phyloP scores from a whole-genome alignment of 92 coral and sea anemone genomes.

The Phenganax subtilis region DNA sequence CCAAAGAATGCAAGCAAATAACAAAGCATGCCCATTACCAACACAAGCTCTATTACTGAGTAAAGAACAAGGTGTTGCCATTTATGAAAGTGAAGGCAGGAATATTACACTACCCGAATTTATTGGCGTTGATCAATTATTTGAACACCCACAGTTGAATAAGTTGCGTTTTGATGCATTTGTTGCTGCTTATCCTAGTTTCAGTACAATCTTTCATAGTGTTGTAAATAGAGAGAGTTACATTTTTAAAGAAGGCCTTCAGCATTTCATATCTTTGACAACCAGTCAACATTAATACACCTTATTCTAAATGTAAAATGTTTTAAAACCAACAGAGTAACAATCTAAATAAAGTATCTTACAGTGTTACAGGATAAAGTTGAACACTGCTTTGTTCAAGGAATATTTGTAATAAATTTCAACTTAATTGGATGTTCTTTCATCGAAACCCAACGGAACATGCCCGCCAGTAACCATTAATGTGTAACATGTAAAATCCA shows the following conservation, averaged over 20 bases:
- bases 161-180: conserved; percentile 24
- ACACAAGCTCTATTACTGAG: conserved; percentile 16
- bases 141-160: conserved; percentile 16
- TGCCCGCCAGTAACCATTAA: background rate
- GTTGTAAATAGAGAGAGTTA: conserved; percentile 16
- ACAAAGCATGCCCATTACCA: background rate
- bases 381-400: conserved; percentile 15
- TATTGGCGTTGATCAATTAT: conserved; percentile 26
- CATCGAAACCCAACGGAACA: conserved; percentile 2
- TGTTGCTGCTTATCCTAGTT: conserved; percentile 15
- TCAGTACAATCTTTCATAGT: conserved; percentile 29
- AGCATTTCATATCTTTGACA: conserved; percentile 17
- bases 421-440: background rate
- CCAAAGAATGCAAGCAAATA: background rate
- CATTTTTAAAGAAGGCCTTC: conserved; percentile 27
- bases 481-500: background rate
- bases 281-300: conserved; percentile 5
- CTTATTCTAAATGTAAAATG: background rate
- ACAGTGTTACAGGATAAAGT: background rate
- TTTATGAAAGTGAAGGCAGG: conserved; percentile 29
- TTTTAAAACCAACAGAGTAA: background rate
- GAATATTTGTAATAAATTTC: background rate
- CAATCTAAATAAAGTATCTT: background rate
- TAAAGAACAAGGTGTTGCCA: conserved; percentile 34
- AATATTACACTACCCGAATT: conserved; percentile 5